These are phyloP conservation scores for Meloidogyne floridensis DNA, from an alignment of 1,140 invertebrate species.

Conservation along the genomic window DNA sequence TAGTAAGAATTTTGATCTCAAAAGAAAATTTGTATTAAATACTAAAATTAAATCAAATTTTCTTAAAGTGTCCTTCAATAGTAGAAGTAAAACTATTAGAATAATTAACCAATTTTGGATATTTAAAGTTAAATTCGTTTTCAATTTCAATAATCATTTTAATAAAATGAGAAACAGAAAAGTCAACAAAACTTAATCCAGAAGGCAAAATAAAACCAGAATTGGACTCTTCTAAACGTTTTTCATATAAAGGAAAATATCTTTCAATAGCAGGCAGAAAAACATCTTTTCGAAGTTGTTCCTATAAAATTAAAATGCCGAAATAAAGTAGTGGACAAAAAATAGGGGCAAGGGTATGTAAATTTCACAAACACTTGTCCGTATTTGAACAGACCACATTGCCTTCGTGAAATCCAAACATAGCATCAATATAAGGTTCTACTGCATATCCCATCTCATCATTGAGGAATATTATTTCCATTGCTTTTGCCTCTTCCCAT, in stretches of 20 bases:
- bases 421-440: not conserved
- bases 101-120: conserved; percentile 25
- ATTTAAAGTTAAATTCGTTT: conserved; percentile 21
- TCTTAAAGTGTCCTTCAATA: no score
- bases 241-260: conserved; percentile 28
- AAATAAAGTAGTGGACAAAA: no score
- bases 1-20: no score
- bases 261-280: conserved; percentile 30
- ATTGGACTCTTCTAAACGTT: conserved; percentile 38
- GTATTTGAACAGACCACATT: conserved; percentile 8
- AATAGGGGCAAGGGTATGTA: no score
- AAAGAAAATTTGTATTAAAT: no score
- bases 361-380: no score
- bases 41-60: no score
- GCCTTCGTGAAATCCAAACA: conserved; percentile 13
- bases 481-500: conserved; percentile 27
- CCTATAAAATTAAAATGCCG: conserved; percentile 25
- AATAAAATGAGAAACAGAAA: conserved; percentile 33
- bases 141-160: conserved; percentile 10
- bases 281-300: conserved; percentile 29
- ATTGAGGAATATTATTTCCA: not conserved
- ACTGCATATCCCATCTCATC: not conserved
- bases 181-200: conserved; percentile 31
- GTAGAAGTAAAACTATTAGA: conserved; percentile 22
- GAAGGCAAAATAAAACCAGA: conserved; percentile 33